Evolutionary conservation across 2,113 vertebrate genomes (phyloP), one percentile per base, ranked within the genome.

Genomic region (Zosterops japonicus): DNA sequence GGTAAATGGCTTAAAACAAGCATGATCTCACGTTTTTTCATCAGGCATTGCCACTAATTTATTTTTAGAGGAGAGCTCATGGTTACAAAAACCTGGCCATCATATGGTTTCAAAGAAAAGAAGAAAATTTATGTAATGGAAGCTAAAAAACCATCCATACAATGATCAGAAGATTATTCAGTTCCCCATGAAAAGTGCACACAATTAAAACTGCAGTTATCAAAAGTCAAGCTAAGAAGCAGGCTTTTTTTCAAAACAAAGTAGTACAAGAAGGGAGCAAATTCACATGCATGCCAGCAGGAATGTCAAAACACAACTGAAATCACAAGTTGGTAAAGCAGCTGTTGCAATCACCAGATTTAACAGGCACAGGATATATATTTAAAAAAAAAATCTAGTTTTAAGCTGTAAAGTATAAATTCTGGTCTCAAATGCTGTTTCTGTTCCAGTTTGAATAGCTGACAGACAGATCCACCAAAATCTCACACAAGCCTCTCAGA

Each of bases 281-380:
- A 86, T 94, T 91, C 63, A 83, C 29, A 94, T n/a, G 64, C 46
- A 35, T 80, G 70, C 42, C 67, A 76, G 35, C 14, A 95, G 59
- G 18, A 94, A 89, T 61, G 78, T 87, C 89, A 95, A 94, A 93
- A 91, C 83, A 96, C 81, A 91, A 76, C 46, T 69, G 39, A 91
- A 94, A 90, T 76, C 77, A 91, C 68, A 87, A 72, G 81, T 85
- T 82, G 70, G 81, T 68, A 96, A 95, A 93, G 67, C 75, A 95
- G 84, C 53, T 91, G 87, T 64, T 95, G 61, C 65, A 93, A 87
- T 76, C 81, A 69, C 29, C 70, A 95, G 39, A 65, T 80, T 87
- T 90, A 93, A 93, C 78, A 91, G 75, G 59, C 55, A 70, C 9
- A 53, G 14, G 68, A 29, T 55, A 85, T 24, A 19, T 53, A 29